Evolutionary conservation across 2,888 invertebrate genomes (phyloP).

Genomic region (Theretra japonica): DNA sequence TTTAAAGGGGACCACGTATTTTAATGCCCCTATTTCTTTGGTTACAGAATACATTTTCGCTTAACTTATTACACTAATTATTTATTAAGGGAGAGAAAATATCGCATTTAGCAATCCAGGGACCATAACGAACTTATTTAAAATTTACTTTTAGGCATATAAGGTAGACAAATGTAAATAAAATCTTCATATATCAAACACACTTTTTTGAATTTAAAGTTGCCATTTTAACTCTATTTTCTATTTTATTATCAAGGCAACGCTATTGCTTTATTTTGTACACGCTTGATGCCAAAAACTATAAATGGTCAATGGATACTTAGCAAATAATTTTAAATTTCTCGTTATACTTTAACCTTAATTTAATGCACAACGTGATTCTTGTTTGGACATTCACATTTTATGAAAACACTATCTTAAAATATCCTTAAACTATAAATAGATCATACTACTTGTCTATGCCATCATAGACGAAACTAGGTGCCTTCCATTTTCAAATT

Average conservation of each 20-base stretch:
- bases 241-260: not conserved
- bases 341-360: not conserved
- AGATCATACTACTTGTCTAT: not conserved
- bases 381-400: constrained; percentile 6
- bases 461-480: constrained; percentile 8
- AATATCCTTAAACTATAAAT: not conserved
- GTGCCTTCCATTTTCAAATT: not conserved
- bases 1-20: not conserved
- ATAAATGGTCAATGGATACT: not conserved
- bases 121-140: too few relatives aligned
- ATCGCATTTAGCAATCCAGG: too few relatives aligned
- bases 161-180: too few relatives aligned
- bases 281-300: not conserved
- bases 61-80: not conserved
- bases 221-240: not conserved
- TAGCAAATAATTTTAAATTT: not conserved
- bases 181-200: too few relatives aligned
- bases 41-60: constrained; percentile 2
- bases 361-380: not conserved
- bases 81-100: too few relatives aligned
- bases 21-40: not conserved
- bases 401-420: not conserved
- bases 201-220: not conserved
- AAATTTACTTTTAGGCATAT: too few relatives aligned
- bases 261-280: not conserved